Evolutionary conservation across 2,113 vertebrate species (phyloP), one percentile per base, ranked within the genome.

Genomic region (Ageneiosus marmoratus): DNA sequence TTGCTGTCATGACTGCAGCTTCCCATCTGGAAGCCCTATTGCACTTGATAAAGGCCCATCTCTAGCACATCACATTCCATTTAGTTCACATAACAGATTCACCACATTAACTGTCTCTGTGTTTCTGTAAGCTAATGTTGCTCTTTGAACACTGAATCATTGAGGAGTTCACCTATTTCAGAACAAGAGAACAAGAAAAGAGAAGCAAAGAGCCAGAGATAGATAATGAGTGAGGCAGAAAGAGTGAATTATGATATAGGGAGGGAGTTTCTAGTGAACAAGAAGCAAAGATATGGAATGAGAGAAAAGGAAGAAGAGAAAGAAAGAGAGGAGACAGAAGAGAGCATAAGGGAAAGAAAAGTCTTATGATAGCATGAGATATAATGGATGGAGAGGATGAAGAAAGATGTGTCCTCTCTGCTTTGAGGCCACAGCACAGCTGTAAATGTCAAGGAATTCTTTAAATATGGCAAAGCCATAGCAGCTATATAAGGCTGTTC

Each of bases 361-460:
- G 5, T 58, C 24, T 53, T 75, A 55, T 9, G 27, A 34, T 55
- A 34, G 18, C 73, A 37, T 5, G 1, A 82, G 16, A 62, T 11
- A 77, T 74, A 81, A 74, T 65, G 55, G 67, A 41, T 29, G 46
- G 24, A 18, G 56, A 53, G 29, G 50, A 73, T 32, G 27, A 67
- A 84, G 70, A 73, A 37, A 73, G 48, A 80, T 60, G 65, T 86
- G 83, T 74, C 83, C 86, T 78, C 51, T 83, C 75, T 18, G 75
- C 56, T 58, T 48, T 62, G 69, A 74, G 81, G 85, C 73, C 78
- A 79, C 70, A 77, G 69, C 70, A 72, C 70, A 73, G 77, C 79
- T 78, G 78, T 84, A 88, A 89, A 88, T 89, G 86, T 87, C 86
- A 86, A 58, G 56, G 69, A 84, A 65, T 79, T 44, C 60, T 81